These are phyloP conservation scores for Erynnis tages DNA, from an alignment of 2,888 invertebrate genomes.

Conservation along the genomic window DNA sequence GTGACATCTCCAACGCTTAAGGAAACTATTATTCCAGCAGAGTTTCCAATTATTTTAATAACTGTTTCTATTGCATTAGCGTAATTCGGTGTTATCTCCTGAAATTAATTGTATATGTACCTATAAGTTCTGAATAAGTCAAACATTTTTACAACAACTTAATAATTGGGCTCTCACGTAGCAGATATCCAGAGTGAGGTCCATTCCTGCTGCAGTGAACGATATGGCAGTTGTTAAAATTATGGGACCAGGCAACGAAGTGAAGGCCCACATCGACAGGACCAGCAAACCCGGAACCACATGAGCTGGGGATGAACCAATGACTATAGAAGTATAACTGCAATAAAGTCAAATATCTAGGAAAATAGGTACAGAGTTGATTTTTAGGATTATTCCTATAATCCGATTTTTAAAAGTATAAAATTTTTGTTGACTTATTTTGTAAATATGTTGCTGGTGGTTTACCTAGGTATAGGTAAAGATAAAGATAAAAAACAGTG, in stretches of 20 bases:
- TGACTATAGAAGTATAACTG: not conserved
- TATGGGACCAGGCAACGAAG: slow-evolving; percentile 58
- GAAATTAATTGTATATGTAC: slow-evolving; percentile 45
- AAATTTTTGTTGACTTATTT: too few species aligned
- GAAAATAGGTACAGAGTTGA: too few species aligned
- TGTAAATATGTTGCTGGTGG: too few species aligned
- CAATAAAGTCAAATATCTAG: not conserved
- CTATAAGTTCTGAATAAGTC: not conserved
- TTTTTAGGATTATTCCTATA: too few species aligned
- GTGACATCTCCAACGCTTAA: slow-evolving; percentile 84
- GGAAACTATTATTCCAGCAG: slow-evolving; percentile 87
- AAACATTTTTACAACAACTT: slow-evolving; percentile 40
- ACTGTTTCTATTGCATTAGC: slow-evolving; percentile 88
- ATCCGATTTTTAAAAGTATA: too few species aligned
- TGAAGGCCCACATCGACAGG: slow-evolving; percentile 53
- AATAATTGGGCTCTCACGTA: slow-evolving; percentile 51
- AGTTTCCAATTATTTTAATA: slow-evolving; percentile 86
- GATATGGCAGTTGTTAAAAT: slow-evolving; percentile 63
- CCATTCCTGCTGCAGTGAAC: slow-evolving; percentile 83
- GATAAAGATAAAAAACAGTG: too few species aligned
- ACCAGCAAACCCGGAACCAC: slow-evolving; percentile 73
- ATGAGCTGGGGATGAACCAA: slow-evolving; percentile 59
- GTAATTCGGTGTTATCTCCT: slow-evolving; percentile 88
- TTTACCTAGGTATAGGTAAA: too few species aligned
- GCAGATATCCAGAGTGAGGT: slow-evolving; percentile 82